These are phyloP conservation scores for Galleria mellonella DNA, from an alignment of 1,140 invertebrate genomes.

Conservation along the genomic window DNA sequence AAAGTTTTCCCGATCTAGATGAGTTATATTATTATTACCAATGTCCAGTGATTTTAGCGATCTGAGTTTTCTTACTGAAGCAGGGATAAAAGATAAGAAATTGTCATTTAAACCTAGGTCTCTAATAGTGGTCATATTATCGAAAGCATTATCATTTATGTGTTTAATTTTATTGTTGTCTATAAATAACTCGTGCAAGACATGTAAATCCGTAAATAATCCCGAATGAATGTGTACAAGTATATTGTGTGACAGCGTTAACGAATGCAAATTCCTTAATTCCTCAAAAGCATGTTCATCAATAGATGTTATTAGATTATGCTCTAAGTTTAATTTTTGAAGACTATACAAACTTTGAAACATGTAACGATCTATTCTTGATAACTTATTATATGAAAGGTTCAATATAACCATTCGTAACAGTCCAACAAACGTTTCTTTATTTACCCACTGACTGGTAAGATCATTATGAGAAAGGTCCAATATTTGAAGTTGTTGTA, in stretches of 20 bases:
- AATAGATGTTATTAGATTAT: slow-evolving; percentile 84
- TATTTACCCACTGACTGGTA: slow-evolving; percentile 86
- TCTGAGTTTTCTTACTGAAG: slow-evolving; percentile 79
- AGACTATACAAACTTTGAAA: slow-evolving; percentile 86
- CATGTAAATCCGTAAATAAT: slow-evolving; percentile 83
- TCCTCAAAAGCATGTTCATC: slow-evolving; percentile 83
- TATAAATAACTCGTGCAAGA: slow-evolving; percentile 82
- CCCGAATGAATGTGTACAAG: slow-evolving; percentile 80
- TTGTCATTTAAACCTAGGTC: slow-evolving; percentile 88
- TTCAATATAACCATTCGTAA: slow-evolving; percentile 84
- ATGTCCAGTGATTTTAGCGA: slow-evolving; percentile 85
- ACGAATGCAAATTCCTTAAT: slow-evolving; percentile 83
- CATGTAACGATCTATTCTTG: slow-evolving; percentile 80
- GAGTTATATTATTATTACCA: slow-evolving; percentile 84
- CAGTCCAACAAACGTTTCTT: slow-evolving; percentile 84
- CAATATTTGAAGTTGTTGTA: slow-evolving; percentile 84
- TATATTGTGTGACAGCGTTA: slow-evolving; percentile 84
- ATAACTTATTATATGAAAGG: slow-evolving; percentile 83
- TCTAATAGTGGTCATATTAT: slow-evolving; percentile 86
- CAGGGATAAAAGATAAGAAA: slow-evolving; percentile 80
- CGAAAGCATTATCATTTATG: slow-evolving; percentile 83
- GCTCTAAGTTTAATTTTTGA: slow-evolving; percentile 84
- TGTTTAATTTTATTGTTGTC: slow-evolving; percentile 83
- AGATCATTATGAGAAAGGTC: slow-evolving; percentile 87
- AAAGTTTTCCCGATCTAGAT: slow-evolving; percentile 77